A percentile compares a stretch with the other conserved stretches of the same genome.
Conservation (phyloP, 2,888 invertebrate genomes). For the Podotricha telesiphe region DNA sequence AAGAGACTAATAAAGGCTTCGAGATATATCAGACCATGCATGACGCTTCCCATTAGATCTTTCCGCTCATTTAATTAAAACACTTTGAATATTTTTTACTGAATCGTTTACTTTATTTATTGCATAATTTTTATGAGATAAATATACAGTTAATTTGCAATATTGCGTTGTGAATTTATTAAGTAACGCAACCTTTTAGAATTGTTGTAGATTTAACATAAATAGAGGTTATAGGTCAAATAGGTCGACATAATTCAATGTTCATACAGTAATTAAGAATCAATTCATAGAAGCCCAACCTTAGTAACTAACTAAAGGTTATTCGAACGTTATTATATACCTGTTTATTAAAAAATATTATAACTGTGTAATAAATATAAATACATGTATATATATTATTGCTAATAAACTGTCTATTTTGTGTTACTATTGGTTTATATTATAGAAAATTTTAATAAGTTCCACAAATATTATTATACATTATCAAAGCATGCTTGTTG, state of each 20-base stretch:
- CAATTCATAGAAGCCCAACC: slow-evolving; percentile 6
- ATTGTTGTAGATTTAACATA: neutral
- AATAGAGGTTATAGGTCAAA: slow-evolving; percentile 3
- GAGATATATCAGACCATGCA: neutral
- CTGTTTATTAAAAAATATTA: neutral
- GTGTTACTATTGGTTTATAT: too few relatives aligned
- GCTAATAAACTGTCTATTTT: too few relatives aligned
- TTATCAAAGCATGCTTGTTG: too few relatives aligned
- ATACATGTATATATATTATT: too few relatives aligned
- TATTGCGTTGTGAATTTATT: neutral
- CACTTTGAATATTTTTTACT: neutral
- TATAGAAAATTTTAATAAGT: too few relatives aligned
- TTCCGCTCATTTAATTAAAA: slow-evolving; percentile 1
- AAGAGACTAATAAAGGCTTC: neutral
- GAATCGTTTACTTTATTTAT: neutral
- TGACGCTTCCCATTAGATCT: neutral
- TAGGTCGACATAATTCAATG: neutral
- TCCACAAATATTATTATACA: too few relatives aligned
- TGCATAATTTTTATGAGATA: neutral
- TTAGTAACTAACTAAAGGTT: slow-evolving; percentile 13
- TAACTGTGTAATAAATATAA: neutral
- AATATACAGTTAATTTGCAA: neutral
- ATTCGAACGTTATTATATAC: neutral
- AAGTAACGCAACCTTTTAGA: neutral
- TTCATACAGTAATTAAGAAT: neutral